A percentile compares a stretch with the other conserved stretches of the same genome.
Conservation (phyloP, 2,113 vertebrate species). For the Aegypius monachus region DNA sequence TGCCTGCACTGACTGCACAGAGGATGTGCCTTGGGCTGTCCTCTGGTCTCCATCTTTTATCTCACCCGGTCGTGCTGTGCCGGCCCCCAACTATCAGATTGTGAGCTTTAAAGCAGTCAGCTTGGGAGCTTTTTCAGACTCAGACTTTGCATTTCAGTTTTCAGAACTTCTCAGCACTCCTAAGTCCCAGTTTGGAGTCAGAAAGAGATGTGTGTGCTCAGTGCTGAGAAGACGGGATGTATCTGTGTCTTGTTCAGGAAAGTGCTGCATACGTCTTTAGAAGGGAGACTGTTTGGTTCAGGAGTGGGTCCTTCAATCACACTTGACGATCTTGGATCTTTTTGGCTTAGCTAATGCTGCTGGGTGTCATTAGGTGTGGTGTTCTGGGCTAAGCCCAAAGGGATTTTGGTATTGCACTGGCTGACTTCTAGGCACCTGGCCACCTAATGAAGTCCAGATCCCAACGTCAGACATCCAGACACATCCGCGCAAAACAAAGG, state of each 20-base stretch:
- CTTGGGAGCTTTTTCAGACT: background rate
- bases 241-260: background rate
- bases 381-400: background rate
- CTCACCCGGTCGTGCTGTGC: background rate
- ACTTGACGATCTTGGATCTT: background rate
- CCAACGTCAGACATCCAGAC: background rate
- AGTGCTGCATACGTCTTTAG: background rate
- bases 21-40: background rate
- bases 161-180: background rate
- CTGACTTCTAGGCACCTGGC: background rate
- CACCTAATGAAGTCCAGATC: constrained; percentile 23
- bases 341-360: background rate
- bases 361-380: background rate
- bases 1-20: background rate
- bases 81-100: background rate
- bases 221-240: background rate
- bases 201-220: background rate
- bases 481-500: background rate
- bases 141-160: background rate
- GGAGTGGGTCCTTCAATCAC: background rate
- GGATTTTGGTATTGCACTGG: background rate
- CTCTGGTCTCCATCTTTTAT: background rate
- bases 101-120: background rate
- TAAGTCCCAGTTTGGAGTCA: background rate
- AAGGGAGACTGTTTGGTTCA: background rate